Evolutionary conservation across 2,888 invertebrate genomes (phyloP).

Genomic region (Drosophila barbarae): DNA sequence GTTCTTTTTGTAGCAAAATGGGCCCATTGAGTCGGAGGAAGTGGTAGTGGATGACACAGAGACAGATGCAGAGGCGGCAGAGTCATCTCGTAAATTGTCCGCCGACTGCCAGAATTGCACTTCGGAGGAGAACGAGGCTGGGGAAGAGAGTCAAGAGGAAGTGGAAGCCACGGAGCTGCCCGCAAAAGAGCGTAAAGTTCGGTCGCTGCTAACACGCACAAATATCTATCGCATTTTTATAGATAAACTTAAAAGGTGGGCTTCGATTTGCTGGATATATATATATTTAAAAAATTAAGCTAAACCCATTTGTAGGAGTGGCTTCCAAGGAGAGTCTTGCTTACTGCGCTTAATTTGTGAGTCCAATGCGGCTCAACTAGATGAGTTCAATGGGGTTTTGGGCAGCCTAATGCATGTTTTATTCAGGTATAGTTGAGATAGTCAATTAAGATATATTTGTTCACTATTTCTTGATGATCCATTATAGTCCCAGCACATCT

Average conservation of each 20-base stretch:
- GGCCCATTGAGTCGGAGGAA: slow-evolving; percentile 60
- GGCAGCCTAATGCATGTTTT: slow-evolving; percentile 85
- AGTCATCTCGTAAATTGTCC: slow-evolving; percentile 48
- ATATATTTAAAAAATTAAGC: neutral
- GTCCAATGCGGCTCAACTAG: slow-evolving; percentile 79
- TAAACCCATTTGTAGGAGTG: slow-evolving; percentile 58
- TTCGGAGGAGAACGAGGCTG: neutral
- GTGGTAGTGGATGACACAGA: slow-evolving; percentile 45
- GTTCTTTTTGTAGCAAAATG: slow-evolving; percentile 54
- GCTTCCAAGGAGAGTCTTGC: slow-evolving; percentile 83
- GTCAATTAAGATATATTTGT: fast-evolving
- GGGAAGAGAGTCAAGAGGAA: slow-evolving; percentile 13
- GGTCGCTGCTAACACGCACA: slow-evolving; percentile 60
- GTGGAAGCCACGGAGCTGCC: slow-evolving; percentile 7
- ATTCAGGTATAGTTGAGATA: slow-evolving; percentile 81
- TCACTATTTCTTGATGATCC: neutral
- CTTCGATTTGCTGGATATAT: fast-evolving
- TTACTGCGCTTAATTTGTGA: slow-evolving; percentile 85
- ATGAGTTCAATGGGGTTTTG: slow-evolving; percentile 82
- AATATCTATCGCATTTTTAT: slow-evolving; percentile 68
- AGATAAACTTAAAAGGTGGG: slow-evolving; percentile 63
- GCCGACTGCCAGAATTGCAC: slow-evolving; percentile 19
- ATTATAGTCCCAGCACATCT: slow-evolving; percentile 72
- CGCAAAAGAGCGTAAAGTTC: slow-evolving; percentile 31
- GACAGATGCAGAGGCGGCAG: slow-evolving; percentile 33